Conservation (phyloP, 2,888 invertebrate species). For the Drosophila pseudotakahashii region DNA sequence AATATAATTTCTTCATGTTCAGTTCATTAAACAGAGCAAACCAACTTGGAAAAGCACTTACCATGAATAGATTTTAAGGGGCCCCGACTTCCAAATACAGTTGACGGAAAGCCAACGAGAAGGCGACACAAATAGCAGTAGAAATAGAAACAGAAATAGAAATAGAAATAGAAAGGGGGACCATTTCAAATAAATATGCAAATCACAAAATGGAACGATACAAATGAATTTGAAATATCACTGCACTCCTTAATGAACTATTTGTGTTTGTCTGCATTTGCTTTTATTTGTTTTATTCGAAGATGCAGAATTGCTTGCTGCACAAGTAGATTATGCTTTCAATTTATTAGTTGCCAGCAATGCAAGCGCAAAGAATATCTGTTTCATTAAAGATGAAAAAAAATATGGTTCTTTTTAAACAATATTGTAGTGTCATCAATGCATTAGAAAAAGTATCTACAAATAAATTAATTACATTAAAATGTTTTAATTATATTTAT, state of each 20-base stretch:
- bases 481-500: no score
- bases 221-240: slow-evolving; percentile 21
- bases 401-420: no score
- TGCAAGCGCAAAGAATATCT: neutral
- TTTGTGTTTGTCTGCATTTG: slow-evolving; percentile 21
- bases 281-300: slow-evolving; percentile 17
- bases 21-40: slow-evolving; percentile 74
- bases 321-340: slow-evolving; percentile 25
- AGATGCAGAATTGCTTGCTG: slow-evolving; percentile 27
- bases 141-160: no score
- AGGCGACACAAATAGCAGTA: neutral
- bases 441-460: no score
- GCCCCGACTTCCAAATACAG: slow-evolving; percentile 14
- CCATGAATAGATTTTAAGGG: slow-evolving; percentile 34
- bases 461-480: no score
- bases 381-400: no score
- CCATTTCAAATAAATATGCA: slow-evolving; percentile 47
- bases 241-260: slow-evolving; percentile 47
- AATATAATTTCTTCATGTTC: slow-evolving; percentile 73
- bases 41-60: slow-evolving; percentile 51
- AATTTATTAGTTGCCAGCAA: neutral
- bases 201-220: slow-evolving; percentile 38
- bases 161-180: neutral
- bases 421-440: no score
- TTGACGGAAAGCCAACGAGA: slow-evolving; percentile 1